phyloP scores from a whole-genome alignment of 2,888 invertebrate genomes.

The Caenorhabditis wallacei region DNA sequence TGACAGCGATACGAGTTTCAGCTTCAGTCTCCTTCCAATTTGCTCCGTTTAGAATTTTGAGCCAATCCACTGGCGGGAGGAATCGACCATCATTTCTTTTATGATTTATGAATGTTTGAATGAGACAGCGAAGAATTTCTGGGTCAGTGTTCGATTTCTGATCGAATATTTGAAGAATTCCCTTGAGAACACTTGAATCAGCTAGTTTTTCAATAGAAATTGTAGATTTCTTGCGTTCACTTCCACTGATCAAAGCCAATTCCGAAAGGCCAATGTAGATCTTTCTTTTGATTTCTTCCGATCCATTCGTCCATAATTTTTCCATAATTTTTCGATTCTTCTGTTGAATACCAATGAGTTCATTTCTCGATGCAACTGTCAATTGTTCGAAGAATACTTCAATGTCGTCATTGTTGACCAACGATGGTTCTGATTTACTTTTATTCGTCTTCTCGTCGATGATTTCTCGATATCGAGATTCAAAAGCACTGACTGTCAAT shows the following conservation, averaged over 20 bases:
- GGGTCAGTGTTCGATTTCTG: conserved; percentile 35
- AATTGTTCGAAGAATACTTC: conserved; percentile 26
- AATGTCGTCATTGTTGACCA: conserved; percentile 1
- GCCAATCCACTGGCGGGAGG: conserved; percentile 55
- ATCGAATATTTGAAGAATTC: conserved; percentile 33
- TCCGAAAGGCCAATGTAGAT: conserved; percentile 45
- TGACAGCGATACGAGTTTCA: background rate
- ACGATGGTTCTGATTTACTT: background rate
- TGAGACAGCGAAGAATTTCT: background rate
- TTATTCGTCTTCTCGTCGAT: conserved; percentile 9
- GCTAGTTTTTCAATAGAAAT: conserved; percentile 37
- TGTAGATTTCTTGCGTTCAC: background rate
- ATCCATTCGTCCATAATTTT: conserved; percentile 52
- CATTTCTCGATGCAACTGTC: background rate
- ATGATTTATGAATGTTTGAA: conserved; percentile 6
- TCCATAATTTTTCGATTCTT: conserved; percentile 39
- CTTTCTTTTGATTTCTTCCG: conserved; percentile 12
- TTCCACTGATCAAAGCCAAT: conserved; percentile 11
- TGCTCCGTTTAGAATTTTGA: conserved; percentile 14
- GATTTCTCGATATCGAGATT: background rate
- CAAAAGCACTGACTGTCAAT: conserved; percentile 15
- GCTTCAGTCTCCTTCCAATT: conserved; percentile 3
- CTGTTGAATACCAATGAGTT: background rate
- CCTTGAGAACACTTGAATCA: conserved; percentile 41
- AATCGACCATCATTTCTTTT: conserved; percentile 46